These are phyloP conservation scores for Emys orbicularis DNA, from an alignment of 2,797 vertebrate species.

Conservation along the genomic window DNA sequence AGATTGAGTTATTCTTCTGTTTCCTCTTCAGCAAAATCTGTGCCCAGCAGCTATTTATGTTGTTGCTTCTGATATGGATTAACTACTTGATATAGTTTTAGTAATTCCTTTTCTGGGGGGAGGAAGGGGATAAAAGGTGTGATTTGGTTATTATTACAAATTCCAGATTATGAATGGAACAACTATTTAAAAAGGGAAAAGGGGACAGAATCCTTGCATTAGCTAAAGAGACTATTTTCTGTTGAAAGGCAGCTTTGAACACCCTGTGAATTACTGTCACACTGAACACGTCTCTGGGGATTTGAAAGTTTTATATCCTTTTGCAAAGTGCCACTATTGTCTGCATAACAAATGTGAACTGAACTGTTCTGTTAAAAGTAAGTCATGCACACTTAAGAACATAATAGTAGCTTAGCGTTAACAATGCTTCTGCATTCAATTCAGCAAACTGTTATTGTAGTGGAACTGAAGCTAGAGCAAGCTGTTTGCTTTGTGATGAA, in stretches of 20 bases:
- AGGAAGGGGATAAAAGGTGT: neutral
- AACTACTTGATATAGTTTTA: neutral
- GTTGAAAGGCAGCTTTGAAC: conserved; percentile 40
- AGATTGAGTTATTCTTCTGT: neutral
- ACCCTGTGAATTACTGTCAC: conserved; percentile 2
- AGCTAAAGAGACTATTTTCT: conserved; percentile 5
- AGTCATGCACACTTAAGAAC: conserved; percentile 39
- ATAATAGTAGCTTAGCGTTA: conserved; percentile 34
- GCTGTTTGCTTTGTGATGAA: conserved; percentile 40
- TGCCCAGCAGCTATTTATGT: neutral
- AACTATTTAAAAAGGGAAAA: accelerated
- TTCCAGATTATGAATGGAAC: neutral
- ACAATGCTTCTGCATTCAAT: conserved; percentile 33
- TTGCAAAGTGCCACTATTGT: conserved; percentile 54
- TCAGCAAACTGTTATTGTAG: conserved; percentile 38
- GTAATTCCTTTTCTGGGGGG: neutral
- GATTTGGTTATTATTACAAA: neutral
- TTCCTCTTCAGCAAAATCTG: neutral
- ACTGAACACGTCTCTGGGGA: conserved; percentile 12
- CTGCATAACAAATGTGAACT: conserved; percentile 30
- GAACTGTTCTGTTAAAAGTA: conserved; percentile 49
- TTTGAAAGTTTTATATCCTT: conserved; percentile 29
- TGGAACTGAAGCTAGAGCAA: conserved; percentile 18
- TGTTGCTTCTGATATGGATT: neutral
- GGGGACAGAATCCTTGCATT: neutral